Evolutionary conservation across 2,888 invertebrate species (phyloP), one percentile per base, ranked within the genome.

Genomic region (Amiota mariae): DNA sequence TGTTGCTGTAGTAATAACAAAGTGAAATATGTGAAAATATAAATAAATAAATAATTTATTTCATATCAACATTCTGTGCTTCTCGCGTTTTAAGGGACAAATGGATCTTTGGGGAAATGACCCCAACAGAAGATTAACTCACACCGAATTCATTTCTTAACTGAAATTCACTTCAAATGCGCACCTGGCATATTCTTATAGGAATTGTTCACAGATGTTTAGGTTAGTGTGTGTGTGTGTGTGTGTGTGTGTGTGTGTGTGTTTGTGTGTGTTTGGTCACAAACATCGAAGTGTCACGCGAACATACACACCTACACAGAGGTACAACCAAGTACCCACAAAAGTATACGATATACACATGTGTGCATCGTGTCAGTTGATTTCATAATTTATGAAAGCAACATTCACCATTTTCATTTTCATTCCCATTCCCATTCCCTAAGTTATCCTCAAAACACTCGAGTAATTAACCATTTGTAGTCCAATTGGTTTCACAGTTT

Each of bases 31-130:
- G 76, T 72, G 75, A 76, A 75, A 76, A 77, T 78, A 82, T 84
- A 85, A 78, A 85, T 82, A 85, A 85, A 85, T 85, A 82, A 82
- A 84, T 81, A 84, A 85, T 82, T 78, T 78, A 81, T 81, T 85
- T 24, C 24, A 24, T 24, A 24, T 2, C 24, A 24, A 24, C 24
- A 24, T 24, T 24, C 24, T 64, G 24, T 47, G 24, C 59, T 75
- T 77, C 81, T 76, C 77, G 79, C 82, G 79, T 84, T 80, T 73
- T 36, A 36, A 36, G 36, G 36, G 36, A 36, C 18, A 20, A 20
- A 59, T 59, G 59, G 18, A 20, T 59, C 73, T 72, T 77, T 36
- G 18, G 54, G 48, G 56, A 15, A 24, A 75, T 54, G 13, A 2
- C 4, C 36, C 36, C 36, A 36, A 36, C 36, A 36, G 36, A 2